Conservation (phyloP, 2,888 invertebrate genomes). For the Formica aserva region DNA sequence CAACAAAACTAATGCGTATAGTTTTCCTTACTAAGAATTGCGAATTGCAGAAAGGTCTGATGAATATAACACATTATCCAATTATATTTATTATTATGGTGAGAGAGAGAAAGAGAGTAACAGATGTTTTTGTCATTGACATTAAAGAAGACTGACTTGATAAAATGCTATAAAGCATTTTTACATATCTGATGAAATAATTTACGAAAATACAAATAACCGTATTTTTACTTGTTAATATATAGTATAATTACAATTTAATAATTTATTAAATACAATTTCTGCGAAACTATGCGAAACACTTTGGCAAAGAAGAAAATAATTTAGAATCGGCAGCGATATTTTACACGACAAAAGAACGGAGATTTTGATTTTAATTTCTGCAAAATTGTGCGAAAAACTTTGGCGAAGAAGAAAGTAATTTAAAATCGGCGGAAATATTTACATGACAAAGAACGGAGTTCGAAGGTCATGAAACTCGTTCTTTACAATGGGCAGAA, state of each 20-base stretch:
- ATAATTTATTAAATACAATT: neutral
- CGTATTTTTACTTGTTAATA: neutral
- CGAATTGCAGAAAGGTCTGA: constrained; percentile 5
- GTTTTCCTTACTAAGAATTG: neutral
- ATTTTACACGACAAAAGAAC: too few species aligned
- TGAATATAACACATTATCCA: neutral
- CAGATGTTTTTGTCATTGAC: neutral
- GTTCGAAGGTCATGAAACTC: constrained; percentile 55
- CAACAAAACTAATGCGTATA: neutral
- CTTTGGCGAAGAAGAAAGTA: neutral
- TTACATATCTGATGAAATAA: neutral
- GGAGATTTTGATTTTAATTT: neutral
- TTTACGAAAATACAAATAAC: neutral
- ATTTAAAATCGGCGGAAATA: neutral
- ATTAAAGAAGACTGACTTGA: neutral
- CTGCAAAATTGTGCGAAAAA: neutral
- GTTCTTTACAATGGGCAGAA: constrained; percentile 4
- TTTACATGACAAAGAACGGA: neutral
- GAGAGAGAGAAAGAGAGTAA: too few species aligned
- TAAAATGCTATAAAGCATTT: neutral
- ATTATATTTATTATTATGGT: neutral
- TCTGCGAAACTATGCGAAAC: neutral
- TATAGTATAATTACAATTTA: neutral
- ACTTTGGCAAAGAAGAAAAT: too few species aligned
- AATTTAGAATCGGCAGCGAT: too few species aligned